Evolutionary conservation across 2,888 invertebrate species (phyloP), one percentile per base, ranked within the genome.

Genomic region (Sinopyrophorus schimmeli): DNA sequence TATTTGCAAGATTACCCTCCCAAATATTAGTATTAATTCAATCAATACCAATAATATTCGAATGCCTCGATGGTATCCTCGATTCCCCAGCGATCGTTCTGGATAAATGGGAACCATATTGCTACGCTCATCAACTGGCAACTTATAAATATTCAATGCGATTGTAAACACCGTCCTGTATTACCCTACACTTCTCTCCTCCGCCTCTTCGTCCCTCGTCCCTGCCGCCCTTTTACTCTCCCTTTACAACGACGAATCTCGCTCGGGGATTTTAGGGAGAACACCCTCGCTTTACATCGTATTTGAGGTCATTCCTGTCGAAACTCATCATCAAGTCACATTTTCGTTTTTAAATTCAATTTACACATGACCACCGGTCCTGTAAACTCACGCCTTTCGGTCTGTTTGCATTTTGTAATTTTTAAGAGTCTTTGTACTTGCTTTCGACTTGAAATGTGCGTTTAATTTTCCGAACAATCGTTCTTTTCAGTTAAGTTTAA

Each of bases 61-160:
- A 48, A 46, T 46, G 39, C 63, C 59, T 57, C 47, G 55, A 41
- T 53, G 48, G 42, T 49, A 43, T 46, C 27, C 41, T n/a, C 42
- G 53, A 58, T 55, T 68, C 69, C 69, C 71, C 50, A 61, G 67
- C 60, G 70, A 63, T 62, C 68, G 62, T 59, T 67, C 63, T 60
- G 63, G 63, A 69, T 69, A 72, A 72, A 73, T 71, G 68, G 64
- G 61, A 57, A 73, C 68, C 74, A 74, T 74, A 73, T 74, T 73
- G 74, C 73, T 71, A 68, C 73, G 74, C 71, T 74, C 74, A 72
- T 73, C 74, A 72, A 73, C 73, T 73, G 74, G 69, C 74, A 71
- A 68, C 71, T 70, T 70, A 74, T 73, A 73, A 74, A 73, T 73
- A 73, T 73, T 71, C 71, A 70, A 73, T 73, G 68, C 68, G 72